A percentile compares a stretch with the other conserved stretches of the same genome.
These are phyloP conservation scores for Lottia scabra DNA, from an alignment of 2,888 invertebrate species.

Conservation along the genomic window DNA sequence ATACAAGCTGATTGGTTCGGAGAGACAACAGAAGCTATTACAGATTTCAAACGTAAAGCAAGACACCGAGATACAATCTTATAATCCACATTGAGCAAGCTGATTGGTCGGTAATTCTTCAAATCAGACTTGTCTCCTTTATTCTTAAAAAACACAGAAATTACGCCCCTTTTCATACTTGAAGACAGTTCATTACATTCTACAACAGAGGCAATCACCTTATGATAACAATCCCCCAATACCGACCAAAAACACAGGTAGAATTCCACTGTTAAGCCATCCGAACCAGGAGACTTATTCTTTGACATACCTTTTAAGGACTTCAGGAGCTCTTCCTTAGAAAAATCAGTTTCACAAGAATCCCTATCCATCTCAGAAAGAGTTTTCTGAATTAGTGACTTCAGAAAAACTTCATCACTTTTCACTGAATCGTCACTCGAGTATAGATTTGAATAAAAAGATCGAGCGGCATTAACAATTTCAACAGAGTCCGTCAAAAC, in stretches of 20 bases:
- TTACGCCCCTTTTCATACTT: slow-evolving; percentile 18
- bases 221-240: slow-evolving; percentile 21
- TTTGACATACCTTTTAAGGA: slow-evolving; percentile 24
- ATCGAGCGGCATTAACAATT: slow-evolving; percentile 2
- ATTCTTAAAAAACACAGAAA: slow-evolving; percentile 39
- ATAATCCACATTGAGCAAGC: slow-evolving; percentile 36
- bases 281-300: slow-evolving; percentile 32
- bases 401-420: background rate
- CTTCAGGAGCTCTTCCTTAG: slow-evolving; percentile 1
- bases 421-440: slow-evolving; percentile 12
- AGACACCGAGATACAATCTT: slow-evolving; percentile 39
- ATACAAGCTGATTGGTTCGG: slow-evolving; percentile 38
- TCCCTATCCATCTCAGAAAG: background rate
- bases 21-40: slow-evolving; percentile 29
- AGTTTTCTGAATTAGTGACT: background rate
- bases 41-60: slow-evolving; percentile 26
- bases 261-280: slow-evolving; percentile 37
- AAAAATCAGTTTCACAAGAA: background rate
- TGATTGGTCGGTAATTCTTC: slow-evolving; percentile 40
- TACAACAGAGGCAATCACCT: slow-evolving; percentile 19
- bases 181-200: slow-evolving; percentile 17
- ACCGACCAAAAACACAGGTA: slow-evolving; percentile 26
- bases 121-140: slow-evolving; percentile 19
- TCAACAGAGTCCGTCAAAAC: background rate
- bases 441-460: slow-evolving; percentile 12